Conservation (phyloP, 92 coral and sea anemone species). For the Ricordea florida region DNA sequence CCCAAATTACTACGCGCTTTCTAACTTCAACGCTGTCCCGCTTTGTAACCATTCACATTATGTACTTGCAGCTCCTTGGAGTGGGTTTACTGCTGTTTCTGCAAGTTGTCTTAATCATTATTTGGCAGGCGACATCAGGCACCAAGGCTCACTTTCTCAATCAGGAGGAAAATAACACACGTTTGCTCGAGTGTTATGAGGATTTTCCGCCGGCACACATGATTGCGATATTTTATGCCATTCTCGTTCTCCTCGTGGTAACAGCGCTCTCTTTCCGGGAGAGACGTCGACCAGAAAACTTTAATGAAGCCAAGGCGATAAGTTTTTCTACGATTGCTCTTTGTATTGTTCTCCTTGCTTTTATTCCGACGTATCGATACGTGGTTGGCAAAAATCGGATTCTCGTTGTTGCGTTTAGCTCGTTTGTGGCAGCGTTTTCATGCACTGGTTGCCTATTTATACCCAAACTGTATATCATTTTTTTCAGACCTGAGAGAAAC, state of each 20-base stretch:
- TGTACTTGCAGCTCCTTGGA: conserved; percentile 37
- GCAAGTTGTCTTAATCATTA: conserved; percentile 64
- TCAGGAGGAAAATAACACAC: conserved; percentile 63
- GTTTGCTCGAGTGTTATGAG: conserved; percentile 79
- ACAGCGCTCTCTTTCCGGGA: conserved; percentile 85
- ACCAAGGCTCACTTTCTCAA: conserved; percentile 62
- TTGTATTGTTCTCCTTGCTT: conserved; percentile 85
- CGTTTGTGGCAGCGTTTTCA: conserved; percentile 78
- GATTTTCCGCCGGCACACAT: conserved; percentile 64
- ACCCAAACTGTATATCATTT: conserved; percentile 84
- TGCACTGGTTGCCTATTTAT: conserved; percentile 82
- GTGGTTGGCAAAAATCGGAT: conserved; percentile 86
- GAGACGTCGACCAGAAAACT: conserved; percentile 74
- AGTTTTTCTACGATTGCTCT: conserved; percentile 92
- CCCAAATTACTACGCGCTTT: conserved; percentile 58
- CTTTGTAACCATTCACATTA: conserved; percentile 40
- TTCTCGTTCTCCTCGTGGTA: conserved; percentile 67
- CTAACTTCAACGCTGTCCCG: conserved; percentile 68
- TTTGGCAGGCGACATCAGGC: conserved; percentile 65
- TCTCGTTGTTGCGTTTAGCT: conserved; percentile 77
- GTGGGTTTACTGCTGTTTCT: conserved; percentile 50
- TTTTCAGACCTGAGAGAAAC: conserved; percentile 74
- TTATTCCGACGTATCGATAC: conserved; percentile 90
- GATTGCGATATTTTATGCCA: conserved; percentile 71
- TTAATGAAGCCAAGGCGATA: conserved; percentile 88